Evolutionary conservation across 2,797 vertebrate species (phyloP), one percentile per base, ranked within the genome.

Genomic region (Dipus sagitta): DNA sequence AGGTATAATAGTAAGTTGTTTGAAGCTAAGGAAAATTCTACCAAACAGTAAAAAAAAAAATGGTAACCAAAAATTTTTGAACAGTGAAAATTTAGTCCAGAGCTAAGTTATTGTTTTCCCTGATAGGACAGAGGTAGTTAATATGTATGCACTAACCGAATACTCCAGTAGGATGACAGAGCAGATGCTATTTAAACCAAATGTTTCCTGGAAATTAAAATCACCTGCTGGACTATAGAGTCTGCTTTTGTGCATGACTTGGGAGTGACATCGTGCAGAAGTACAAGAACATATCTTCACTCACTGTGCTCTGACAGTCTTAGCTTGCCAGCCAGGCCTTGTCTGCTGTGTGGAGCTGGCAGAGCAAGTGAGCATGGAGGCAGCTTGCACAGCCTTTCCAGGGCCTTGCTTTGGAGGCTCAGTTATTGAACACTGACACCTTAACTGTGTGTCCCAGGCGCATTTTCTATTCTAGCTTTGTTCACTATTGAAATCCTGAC

Each of bases 351-450:
- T 4, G 12, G 26, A 30, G 2, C 1, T 8, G 32, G 26, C 64
- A 15, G 17, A 65, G 10, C 26, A 24, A 0, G 0, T 7, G 4
- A 17, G 0, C 0, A 0, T 6, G 32, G n/a, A 38, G 20, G 32
- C 54, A 24, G 34, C 60, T 52, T 60, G 6, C 23, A 32, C 32
- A 75, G 15, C 38, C 54, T 1, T 20, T 58, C 68, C 23, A 3
- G 12, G 23, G 20, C 21, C 70, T 72, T 18, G 2, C 32, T 77
- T 58, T 30, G 21, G 67, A 30, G 52, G 6, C 6, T 23, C 15
- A 23, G 6, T n/a, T 64, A 67, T 3, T 23, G 14, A 68, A 65
- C 15, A 6, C 3, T 15, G 28, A 67, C 26, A 5, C 18, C 58
- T 38, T 34, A 28, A 15, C 21, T 28, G 24, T 15, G 6, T 8